Evolutionary conservation across 2,113 vertebrate species (phyloP).

Genomic region (Clarias gariepinus): DNA sequence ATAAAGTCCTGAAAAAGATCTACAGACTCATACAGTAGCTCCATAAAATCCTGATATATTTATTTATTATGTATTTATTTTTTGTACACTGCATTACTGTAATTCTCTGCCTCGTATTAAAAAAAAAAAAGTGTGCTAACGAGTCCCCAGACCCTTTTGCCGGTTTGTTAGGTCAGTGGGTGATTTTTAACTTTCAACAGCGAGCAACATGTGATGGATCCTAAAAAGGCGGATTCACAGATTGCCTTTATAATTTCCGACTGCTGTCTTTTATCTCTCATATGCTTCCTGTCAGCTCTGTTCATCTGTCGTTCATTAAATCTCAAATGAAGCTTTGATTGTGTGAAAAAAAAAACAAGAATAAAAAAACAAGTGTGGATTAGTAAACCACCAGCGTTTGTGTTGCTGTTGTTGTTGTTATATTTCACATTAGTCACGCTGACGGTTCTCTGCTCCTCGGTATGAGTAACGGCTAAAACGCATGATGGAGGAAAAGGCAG

Average conservation of each 20-base stretch:
- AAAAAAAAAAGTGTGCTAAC: background rate
- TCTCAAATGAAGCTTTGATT: background rate
- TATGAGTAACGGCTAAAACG: background rate
- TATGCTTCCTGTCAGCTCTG: background rate
- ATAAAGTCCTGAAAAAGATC: too few species aligned
- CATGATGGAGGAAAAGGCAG: too few species aligned
- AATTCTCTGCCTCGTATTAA: background rate
- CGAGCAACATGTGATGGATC: background rate
- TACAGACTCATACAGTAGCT: too few species aligned
- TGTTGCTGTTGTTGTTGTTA: background rate
- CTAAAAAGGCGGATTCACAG: background rate
- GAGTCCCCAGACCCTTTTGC: background rate
- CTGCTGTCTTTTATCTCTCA: background rate
- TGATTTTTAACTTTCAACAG: background rate
- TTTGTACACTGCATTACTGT: background rate
- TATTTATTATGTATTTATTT: background rate
- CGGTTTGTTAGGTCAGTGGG: background rate
- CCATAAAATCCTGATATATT: too few species aligned
- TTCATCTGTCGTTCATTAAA: background rate
- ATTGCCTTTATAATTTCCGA: background rate
- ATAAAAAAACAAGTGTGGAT: background rate
- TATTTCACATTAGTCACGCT: background rate
- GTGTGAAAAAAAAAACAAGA: background rate
- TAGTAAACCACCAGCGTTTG: background rate
- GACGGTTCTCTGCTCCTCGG: background rate